These are phyloP conservation scores for Hyposoter didymator DNA, from an alignment of 2,888 invertebrate genomes.

Conservation along the genomic window DNA sequence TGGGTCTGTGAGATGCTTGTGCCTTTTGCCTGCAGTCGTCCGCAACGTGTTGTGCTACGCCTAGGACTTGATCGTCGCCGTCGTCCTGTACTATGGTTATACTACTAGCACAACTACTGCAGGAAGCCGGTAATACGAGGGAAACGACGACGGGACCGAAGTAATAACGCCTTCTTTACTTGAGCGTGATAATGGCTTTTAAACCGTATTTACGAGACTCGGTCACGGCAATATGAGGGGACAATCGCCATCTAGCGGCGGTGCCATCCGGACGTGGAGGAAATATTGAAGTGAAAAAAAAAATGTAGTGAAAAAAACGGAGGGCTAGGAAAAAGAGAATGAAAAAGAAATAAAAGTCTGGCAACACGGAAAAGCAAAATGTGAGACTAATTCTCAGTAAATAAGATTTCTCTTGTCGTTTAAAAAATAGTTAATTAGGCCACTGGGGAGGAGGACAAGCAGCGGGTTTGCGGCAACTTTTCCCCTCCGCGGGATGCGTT, in stretches of 20 bases:
- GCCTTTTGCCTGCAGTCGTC: constrained; percentile 40
- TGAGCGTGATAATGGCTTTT: constrained; percentile 73
- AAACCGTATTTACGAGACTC: constrained; percentile 73
- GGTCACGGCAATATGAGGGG: constrained; percentile 71
- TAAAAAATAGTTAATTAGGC: background rate
- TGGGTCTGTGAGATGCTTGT: constrained; percentile 43
- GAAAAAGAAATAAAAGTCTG: background rate
- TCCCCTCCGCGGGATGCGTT: no score
- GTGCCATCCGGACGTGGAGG: constrained; percentile 51
- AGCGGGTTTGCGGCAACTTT: no score
- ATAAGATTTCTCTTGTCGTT: background rate
- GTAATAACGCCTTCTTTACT: constrained; percentile 72
- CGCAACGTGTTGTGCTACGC: constrained; percentile 4
- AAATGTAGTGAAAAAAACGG: background rate
- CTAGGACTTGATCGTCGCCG: constrained; percentile 12
- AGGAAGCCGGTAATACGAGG: background rate
- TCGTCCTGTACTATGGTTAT: constrained; percentile 27
- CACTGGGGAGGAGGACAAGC: no score
- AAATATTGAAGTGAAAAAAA: constrained; percentile 68
- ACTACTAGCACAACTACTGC: background rate
- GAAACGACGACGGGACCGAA: constrained; percentile 49
- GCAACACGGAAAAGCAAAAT: background rate
- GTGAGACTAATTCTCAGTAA: background rate
- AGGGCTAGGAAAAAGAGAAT: background rate
- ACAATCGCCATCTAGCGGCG: constrained; percentile 68